Evolutionary conservation across 2,888 invertebrate genomes (phyloP).

Genomic region (Volucella bombylans): DNA sequence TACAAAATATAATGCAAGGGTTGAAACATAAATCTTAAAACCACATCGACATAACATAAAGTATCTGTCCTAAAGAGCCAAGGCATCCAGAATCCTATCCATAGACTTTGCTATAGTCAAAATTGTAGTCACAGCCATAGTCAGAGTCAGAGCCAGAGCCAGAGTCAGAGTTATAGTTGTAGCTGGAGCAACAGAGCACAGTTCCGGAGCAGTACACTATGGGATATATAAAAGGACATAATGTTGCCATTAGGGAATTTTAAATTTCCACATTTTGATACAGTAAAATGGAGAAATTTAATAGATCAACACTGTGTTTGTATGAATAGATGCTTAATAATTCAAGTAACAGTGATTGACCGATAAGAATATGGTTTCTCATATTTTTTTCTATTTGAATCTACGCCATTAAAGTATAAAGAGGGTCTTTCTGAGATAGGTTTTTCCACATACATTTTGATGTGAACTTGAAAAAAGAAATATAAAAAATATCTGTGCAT

Average conservation of each 20-base stretch:
- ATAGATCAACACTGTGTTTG: constrained; percentile 39
- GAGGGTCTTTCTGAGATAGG: too few species aligned
- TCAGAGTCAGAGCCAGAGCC: too few species aligned
- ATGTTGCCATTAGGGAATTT: constrained; percentile 69
- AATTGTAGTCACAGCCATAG: too few species aligned
- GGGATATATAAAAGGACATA: constrained; percentile 57
- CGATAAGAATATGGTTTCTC: neutral
- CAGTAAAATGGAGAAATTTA: constrained; percentile 53
- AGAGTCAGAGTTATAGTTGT: too few species aligned
- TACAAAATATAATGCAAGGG: constrained; percentile 72
- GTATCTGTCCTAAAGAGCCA: constrained; percentile 58
- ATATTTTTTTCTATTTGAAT: neutral
- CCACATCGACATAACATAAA: constrained; percentile 70
- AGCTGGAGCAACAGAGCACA: neutral
- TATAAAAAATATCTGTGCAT: too few species aligned
- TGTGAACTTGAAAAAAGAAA: too few species aligned
- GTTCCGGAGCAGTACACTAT: constrained; percentile 34
- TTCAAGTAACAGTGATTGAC: constrained; percentile 5
- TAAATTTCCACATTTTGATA: constrained; percentile 63
- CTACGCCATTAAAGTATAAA: neutral
- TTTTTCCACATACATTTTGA: too few species aligned
- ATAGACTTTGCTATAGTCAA: too few species aligned
- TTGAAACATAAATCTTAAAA: constrained; percentile 73
- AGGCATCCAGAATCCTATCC: neutral
- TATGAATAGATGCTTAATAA: constrained; percentile 26